These are phyloP conservation scores for Cichladusa arquata DNA, from an alignment of 2,113 vertebrate species.

Conservation along the genomic window DNA sequence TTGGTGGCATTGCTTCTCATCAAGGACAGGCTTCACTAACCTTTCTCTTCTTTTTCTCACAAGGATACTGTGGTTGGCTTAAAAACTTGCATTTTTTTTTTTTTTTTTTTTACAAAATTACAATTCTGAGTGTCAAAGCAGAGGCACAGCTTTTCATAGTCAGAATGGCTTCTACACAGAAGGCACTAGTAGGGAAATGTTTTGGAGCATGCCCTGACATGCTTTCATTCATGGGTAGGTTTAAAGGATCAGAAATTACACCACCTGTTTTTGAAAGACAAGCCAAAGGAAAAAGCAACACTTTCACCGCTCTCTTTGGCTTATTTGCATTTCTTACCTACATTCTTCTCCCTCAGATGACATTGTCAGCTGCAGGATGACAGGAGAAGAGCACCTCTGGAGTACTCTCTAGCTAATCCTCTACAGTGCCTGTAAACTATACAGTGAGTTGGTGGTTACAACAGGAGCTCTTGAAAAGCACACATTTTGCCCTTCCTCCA, in stretches of 20 bases:
- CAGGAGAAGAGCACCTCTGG: constrained; percentile 49
- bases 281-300: background rate
- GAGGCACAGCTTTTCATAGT: background rate
- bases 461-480: background rate
- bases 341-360: constrained; percentile 12
- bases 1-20: background rate
- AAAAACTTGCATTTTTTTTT: background rate
- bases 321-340: constrained; percentile 41
- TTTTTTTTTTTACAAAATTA: background rate
- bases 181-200: background rate
- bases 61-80: background rate
- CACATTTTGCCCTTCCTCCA: background rate
- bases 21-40: background rate
- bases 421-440: background rate
- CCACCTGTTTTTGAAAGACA: background rate
- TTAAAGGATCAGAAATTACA: constrained; percentile 32
- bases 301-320: background rate
- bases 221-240: background rate
- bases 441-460: background rate
- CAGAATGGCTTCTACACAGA: background rate
- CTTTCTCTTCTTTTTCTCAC: constrained; percentile 14
- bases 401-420: constrained; percentile 43
- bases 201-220: background rate
- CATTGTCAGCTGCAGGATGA: constrained; percentile 35
- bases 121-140: constrained; percentile 6